A percentile compares a stretch with the other conserved stretches of the same genome.
phyloP scores from a whole-genome alignment of 2,113 vertebrate genomes.

The Galemys pyrenaicus region DNA sequence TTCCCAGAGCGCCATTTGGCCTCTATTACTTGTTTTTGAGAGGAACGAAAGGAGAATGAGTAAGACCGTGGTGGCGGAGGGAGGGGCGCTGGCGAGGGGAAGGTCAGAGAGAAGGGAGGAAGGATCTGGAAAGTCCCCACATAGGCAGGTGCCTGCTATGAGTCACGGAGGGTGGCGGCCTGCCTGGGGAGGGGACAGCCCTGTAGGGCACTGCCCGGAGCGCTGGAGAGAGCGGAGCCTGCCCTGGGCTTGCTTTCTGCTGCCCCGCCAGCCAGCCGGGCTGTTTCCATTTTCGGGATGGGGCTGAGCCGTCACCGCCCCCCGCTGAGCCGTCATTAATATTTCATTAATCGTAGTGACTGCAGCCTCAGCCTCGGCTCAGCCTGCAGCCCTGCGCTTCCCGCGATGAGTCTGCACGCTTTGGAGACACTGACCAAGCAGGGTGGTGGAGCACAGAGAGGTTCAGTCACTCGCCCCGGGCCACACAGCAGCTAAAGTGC shows the following conservation, averaged over 20 bases:
- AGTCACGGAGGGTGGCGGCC: conserved; percentile 68
- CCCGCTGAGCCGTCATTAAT: not conserved
- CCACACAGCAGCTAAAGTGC: not conserved
- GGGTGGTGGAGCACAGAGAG: not conserved
- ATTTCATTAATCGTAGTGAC: not conserved
- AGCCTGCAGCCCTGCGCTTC: accelerated
- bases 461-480: not conserved
- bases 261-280: not conserved
- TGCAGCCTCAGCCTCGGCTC: too few relatives aligned
- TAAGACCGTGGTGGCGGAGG: not conserved
- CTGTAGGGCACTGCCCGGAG: not conserved
- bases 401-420: accelerated
- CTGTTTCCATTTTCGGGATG: conserved; percentile 64
- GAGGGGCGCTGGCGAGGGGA: not conserved
- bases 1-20: conserved; percentile 82
- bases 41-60: conserved; percentile 70
- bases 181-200: conserved; percentile 58
- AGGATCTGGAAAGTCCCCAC: conserved; percentile 51
- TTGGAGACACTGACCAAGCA: not conserved
- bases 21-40: conserved; percentile 76
- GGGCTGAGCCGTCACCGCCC: too few relatives aligned
- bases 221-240: not conserved
- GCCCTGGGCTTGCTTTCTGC: not conserved
- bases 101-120: conserved; percentile 56
- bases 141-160: conserved; percentile 80